Conservation (phyloP, 2,888 invertebrate species). For the Esperia sulphurella region DNA sequence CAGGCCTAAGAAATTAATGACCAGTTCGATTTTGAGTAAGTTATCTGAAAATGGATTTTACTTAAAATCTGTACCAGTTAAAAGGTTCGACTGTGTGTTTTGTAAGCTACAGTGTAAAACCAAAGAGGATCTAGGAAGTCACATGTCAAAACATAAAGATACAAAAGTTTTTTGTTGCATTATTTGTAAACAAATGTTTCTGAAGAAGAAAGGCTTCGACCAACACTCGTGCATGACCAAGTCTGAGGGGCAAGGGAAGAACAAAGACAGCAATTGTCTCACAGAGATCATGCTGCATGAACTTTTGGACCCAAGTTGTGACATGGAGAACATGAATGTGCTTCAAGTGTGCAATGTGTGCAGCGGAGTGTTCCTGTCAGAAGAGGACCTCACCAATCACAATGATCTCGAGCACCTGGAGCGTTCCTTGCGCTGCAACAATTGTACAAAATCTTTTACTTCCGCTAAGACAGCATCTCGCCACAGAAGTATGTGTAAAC, state of each 20-base stretch:
- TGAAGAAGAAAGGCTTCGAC: constrained; percentile 46
- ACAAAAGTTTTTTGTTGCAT: constrained; percentile 47
- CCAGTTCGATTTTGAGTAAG: constrained; percentile 54
- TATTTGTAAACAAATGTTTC: constrained; percentile 58
- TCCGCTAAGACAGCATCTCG: constrained; percentile 60
- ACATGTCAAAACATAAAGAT: constrained; percentile 53
- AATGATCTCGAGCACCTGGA: constrained; percentile 67
- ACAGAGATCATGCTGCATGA: constrained; percentile 46
- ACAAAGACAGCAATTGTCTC: constrained; percentile 23
- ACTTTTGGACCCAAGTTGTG: constrained; percentile 36
- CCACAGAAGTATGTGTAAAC: constrained; percentile 60
- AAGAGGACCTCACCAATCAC: constrained; percentile 51
- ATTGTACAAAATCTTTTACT: constrained; percentile 58
- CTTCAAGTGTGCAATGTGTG: constrained; percentile 55
- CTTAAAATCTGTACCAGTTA: constrained; percentile 39
- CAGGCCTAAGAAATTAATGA: constrained; percentile 57
- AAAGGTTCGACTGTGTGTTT: constrained; percentile 47
- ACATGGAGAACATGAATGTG: constrained; percentile 32
- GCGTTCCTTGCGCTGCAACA: constrained; percentile 67
- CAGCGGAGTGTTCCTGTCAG: constrained; percentile 46
- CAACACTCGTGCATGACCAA: constrained; percentile 40
- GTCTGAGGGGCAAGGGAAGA: constrained; percentile 15
- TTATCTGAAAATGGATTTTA: constrained; percentile 56
- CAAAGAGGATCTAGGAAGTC: constrained; percentile 51
- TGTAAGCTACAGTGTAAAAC: constrained; percentile 51